Evolutionary conservation across 2,113 vertebrate genomes (phyloP).

Genomic region (Toxostoma redivivum): DNA sequence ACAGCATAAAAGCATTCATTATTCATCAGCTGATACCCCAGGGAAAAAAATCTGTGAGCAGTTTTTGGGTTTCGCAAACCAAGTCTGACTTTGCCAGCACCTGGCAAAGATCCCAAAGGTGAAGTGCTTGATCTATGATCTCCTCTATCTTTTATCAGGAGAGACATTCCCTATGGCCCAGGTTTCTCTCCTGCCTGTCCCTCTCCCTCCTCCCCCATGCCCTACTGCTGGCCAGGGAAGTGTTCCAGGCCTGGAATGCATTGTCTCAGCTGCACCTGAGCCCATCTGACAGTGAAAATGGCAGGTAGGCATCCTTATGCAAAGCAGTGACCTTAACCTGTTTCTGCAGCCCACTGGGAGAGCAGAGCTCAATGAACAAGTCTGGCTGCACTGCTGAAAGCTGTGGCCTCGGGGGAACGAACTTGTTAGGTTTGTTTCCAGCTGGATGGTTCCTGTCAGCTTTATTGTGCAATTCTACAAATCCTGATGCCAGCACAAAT

Average conservation of each 20-base stretch:
- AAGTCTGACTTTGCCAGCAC: neutral
- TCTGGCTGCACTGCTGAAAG: constrained; percentile 15
- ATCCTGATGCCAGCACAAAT: constrained; percentile 24
- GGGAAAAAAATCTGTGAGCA: neutral
- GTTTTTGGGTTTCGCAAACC: neutral
- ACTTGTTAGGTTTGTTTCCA: constrained; percentile 44
- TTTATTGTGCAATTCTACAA: constrained; percentile 29
- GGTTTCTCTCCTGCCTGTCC: neutral
- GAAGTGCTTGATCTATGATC: neutral
- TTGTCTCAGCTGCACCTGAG: neutral
- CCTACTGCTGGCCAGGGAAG: neutral
- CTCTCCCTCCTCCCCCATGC: neutral
- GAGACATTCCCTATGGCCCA: neutral
- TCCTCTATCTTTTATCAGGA: neutral
- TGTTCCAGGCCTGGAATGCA: neutral
- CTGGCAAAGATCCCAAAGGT: neutral
- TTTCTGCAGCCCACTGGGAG: neutral
- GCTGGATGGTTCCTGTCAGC: neutral
- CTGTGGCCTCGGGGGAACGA: neutral
- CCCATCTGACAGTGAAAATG: neutral
- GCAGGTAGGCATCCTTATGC: neutral
- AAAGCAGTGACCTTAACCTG: constrained; percentile 23
- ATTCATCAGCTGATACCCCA: neutral
- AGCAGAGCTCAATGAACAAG: neutral
- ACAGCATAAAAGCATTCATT: neutral